Evolutionary conservation across 2,113 vertebrate genomes (phyloP).

Genomic region (Ellobius talpinus): DNA sequence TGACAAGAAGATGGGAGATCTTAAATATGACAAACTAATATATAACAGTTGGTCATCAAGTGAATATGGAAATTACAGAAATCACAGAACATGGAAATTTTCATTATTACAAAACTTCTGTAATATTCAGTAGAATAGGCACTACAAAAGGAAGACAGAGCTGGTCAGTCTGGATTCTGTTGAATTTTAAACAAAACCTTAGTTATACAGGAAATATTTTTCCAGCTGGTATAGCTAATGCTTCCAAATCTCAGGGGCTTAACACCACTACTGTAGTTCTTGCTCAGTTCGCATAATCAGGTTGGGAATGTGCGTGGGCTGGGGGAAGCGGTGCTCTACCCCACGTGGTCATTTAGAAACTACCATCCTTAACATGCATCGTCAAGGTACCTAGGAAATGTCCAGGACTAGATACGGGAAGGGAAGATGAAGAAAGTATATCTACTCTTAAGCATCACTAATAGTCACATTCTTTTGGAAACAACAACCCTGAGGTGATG

Average conservation of each 20-base stretch:
- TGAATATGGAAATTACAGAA: neutral
- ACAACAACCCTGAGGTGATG: neutral
- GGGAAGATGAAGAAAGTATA: neutral
- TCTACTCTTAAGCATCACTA: neutral
- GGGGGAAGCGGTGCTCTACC: neutral
- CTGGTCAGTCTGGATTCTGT: neutral
- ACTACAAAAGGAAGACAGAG: neutral
- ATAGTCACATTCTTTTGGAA: neutral
- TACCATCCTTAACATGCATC: neutral
- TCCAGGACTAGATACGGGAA: neutral
- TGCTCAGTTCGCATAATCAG: neutral
- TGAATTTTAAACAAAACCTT: neutral
- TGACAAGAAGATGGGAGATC: neutral
- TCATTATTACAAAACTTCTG: neutral
- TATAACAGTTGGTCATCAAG: neutral
- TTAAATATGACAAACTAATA: neutral
- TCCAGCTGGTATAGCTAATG: neutral
- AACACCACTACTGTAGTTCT: neutral
- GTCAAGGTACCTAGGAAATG: neutral
- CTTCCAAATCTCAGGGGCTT: neutral
- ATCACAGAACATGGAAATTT: neutral
- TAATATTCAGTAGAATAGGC: neutral
- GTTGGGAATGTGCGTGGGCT: neutral
- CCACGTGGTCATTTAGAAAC: neutral
- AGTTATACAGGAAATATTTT: neutral